Evolutionary conservation across 2,797 vertebrate species (phyloP).

Genomic region (Clamator glandarius): DNA sequence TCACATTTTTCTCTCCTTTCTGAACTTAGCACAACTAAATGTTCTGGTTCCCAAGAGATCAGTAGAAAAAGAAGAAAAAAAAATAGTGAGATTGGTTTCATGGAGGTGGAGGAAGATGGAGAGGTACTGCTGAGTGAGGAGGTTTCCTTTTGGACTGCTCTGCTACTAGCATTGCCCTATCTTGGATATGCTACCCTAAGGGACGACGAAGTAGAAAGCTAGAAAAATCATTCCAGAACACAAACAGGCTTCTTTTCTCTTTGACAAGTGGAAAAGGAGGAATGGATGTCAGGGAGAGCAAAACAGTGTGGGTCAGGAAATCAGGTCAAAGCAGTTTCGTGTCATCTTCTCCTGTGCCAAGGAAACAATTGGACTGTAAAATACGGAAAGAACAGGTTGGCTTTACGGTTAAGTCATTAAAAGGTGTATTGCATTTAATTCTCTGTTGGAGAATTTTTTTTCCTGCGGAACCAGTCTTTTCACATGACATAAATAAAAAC

Average conservation of each 20-base stretch:
- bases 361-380: not conserved
- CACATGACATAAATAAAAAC: not conserved
- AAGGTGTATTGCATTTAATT: not conserved
- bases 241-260: not conserved
- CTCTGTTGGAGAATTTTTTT: not conserved
- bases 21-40: not conserved
- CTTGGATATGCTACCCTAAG: not conserved
- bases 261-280: not conserved
- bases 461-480: not conserved
- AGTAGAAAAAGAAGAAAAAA: no score
- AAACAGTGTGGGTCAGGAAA: not conserved
- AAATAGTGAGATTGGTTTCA: not conserved
- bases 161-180: accelerated
- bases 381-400: not conserved
- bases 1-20: not conserved
- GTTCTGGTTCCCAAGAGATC: not conserved
- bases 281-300: not conserved
- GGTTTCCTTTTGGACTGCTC: not conserved
- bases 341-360: not conserved
- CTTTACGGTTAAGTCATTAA: not conserved
- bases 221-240: not conserved
- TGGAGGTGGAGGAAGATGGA: not conserved
- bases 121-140: not conserved
- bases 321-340: not conserved
- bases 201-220: not conserved